Percentiles rank a stretch among this genome's conserved stretches.
Conservation (phyloP, 2,888 invertebrate genomes). For the Drosophila melanosoma region DNA sequence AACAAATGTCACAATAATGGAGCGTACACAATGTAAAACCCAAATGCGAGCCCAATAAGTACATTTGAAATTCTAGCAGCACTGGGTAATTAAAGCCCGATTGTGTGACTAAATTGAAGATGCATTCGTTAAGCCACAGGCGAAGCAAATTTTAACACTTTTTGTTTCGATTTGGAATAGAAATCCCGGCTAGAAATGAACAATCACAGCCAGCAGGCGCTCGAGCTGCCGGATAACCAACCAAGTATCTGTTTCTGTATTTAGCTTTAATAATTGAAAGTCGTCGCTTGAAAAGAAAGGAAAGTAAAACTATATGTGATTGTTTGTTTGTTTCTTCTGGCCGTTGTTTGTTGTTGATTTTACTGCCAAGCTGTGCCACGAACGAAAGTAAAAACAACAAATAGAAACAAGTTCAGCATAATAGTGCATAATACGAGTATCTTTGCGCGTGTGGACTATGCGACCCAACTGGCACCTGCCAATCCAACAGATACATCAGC, state of each 20-base stretch:
- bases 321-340: constrained; percentile 50
- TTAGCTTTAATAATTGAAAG: constrained; percentile 72
- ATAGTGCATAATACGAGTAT: constrained; percentile 59
- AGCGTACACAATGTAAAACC: not conserved
- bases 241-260: constrained; percentile 31
- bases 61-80: constrained; percentile 23
- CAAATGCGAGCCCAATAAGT: not conserved
- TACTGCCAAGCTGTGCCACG: constrained; percentile 41
- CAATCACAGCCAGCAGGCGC: not conserved
- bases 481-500: constrained; percentile 43
- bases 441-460: constrained; percentile 23
- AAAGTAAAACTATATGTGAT: constrained; percentile 76
- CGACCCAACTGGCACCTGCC: constrained; percentile 27
- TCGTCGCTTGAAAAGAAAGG: constrained; percentile 65
- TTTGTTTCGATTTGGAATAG: constrained; percentile 26
- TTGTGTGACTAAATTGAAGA: constrained; percentile 48
- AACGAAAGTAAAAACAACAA: constrained; percentile 78
- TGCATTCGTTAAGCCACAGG: constrained; percentile 38
- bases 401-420: constrained; percentile 63
- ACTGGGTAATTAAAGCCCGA: constrained; percentile 39
- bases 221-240: not conserved
- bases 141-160: constrained; percentile 30
- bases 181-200: not conserved
- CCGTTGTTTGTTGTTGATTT: constrained; percentile 46
- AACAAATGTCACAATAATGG: constrained; percentile 46